Evolutionary conservation across 2,113 vertebrate species (phyloP).

Genomic region (Oncorhynchus nerka): DNA sequence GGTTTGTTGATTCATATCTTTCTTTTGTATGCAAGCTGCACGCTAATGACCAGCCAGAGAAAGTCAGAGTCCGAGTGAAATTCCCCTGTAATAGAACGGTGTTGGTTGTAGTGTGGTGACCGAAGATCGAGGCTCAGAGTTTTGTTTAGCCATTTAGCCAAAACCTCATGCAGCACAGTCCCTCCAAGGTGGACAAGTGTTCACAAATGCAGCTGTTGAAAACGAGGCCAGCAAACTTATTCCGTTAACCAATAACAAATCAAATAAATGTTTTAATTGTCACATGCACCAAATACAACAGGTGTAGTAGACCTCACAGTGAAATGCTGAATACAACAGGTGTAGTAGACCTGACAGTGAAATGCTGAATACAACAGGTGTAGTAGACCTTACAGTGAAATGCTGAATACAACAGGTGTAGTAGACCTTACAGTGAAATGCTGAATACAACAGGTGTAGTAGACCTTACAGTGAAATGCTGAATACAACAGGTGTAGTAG

Average conservation of each 20-base stretch:
- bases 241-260: background rate
- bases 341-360: too few species aligned
- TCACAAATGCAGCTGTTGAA: slow-evolving; percentile 1
- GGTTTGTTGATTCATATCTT: slow-evolving; percentile 39
- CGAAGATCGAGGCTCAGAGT: background rate
- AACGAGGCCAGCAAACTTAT: background rate
- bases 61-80: background rate
- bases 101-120: background rate
- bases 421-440: too few species aligned
- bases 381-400: too few species aligned
- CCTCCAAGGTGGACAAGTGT: background rate
- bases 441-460: too few species aligned
- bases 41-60: background rate
- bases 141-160: background rate
- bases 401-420: too few species aligned
- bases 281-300: too few species aligned
- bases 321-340: too few species aligned
- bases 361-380: too few species aligned
- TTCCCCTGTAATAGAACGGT: background rate
- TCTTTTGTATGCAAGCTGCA: slow-evolving; percentile 25
- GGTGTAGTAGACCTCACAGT: too few species aligned
- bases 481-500: too few species aligned
- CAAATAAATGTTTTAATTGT: too few species aligned
- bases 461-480: too few species aligned
- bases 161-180: background rate